Evolutionary conservation across 2,888 invertebrate genomes (phyloP).

Genomic region (Dolichopus griseipennis): DNA sequence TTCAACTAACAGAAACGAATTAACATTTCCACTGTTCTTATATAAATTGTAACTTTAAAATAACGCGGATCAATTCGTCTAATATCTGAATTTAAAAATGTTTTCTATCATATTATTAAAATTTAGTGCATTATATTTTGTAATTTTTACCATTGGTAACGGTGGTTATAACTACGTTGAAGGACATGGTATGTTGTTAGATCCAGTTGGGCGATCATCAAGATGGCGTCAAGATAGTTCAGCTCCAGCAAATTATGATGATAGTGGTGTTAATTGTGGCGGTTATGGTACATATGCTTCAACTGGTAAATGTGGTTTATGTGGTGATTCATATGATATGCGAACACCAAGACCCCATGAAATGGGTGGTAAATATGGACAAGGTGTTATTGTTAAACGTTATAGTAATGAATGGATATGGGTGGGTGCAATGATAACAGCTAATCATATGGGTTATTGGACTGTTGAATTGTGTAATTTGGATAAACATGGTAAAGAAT

Average conservation of each 20-base stretch:
- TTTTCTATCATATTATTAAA: neutral
- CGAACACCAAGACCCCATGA: conserved; percentile 43
- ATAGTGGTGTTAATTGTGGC: conserved; percentile 49
- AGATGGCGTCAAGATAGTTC: conserved; percentile 46
- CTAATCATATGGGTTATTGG: conserved; percentile 41
- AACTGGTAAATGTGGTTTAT: conserved; percentile 44
- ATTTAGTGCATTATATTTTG: neutral
- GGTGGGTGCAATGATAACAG: conserved; percentile 34
- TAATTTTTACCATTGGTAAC: neutral
- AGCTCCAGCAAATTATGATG: conserved; percentile 47
- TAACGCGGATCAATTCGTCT: neutral
- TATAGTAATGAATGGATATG: conserved; percentile 34
- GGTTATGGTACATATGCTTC: conserved; percentile 39
- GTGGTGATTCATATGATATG: conserved; percentile 42
- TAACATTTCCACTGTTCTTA: no score
- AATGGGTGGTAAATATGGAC: conserved; percentile 42
- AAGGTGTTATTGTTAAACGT: conserved; percentile 37
- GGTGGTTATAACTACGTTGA: neutral
- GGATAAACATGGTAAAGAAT: conserved; percentile 35
- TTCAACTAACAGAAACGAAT: neutral
- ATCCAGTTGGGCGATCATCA: conserved; percentile 47
- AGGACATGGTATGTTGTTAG: conserved; percentile 49
- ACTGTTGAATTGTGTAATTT: conserved; percentile 42
- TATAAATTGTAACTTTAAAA: neutral
- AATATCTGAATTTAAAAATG: neutral